Base-by-base conservation (phyloP, 2,797 vertebrate genomes). In the Cirrhinus molitorella region DNA sequence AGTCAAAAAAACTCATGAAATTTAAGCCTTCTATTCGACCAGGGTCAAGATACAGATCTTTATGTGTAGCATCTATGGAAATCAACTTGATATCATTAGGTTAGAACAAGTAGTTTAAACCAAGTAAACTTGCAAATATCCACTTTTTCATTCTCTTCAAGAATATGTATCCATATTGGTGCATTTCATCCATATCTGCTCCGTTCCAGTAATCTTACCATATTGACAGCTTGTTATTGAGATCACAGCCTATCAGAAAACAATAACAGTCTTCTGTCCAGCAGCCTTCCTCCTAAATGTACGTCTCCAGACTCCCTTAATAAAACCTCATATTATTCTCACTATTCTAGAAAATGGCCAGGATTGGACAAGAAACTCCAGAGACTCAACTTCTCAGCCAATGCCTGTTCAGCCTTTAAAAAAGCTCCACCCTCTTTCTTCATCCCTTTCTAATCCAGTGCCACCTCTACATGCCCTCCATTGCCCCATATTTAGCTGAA, bases 401-500 rank as follows among this genome's bases (percentile, higher is more conserved):
- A 94, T 95, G 93, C 88, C 84, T 87, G 84, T 23, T 10, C 53
- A 53, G 85, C 75, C 87, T 83, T 79, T 37, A 83, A 40, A 86
- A 75, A 88, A 45, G 70, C 51, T 59, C 80, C 81, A 80, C 85
- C 75, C 81, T 84, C 89, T 77, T 85, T 83, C 85, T 79, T 77
- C 84, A 88, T 90, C 85, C 89, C 89, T 90, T 90, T 85, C 67
- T 89, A 90, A 90, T 91, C 81, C 88, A 84, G 90, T 84, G 73
- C 71, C 16, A 67, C 85, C 71, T 87, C 55, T 53, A 83, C 73
- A 70, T 81, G 86, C 82, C 73, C 45, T 85, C 85, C 78, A 80
- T 83, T 88, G 88, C 79, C 78, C 94, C 94, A 94, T 90, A 91
- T 94, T 94, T 94, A 94, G 93, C 93, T 84, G 88, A 92, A 90